Percentiles rank a stretch among this genome's conserved stretches.
Evolutionary conservation across 1,140 invertebrate species (phyloP).

Genomic region (Bombus polaris): DNA sequence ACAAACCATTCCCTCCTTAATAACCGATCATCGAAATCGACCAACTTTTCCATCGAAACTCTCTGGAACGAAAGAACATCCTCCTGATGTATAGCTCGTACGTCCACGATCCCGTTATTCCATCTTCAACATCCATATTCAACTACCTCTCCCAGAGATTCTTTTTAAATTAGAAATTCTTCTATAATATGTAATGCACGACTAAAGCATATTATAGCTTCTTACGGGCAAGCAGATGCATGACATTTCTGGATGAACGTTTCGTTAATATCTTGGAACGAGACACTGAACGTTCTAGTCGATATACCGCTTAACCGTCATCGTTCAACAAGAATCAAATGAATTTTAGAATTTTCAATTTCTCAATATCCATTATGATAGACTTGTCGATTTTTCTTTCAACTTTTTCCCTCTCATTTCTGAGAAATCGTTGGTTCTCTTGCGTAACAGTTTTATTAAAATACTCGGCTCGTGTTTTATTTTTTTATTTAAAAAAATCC

Average conservation of each 20-base stretch:
- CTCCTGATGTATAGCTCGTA: background rate
- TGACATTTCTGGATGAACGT: background rate
- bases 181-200: slow-evolving; percentile 38
- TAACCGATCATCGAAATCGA: slow-evolving; percentile 18
- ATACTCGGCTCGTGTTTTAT: background rate
- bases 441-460: background rate
- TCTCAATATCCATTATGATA: background rate
- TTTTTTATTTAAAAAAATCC: too few species aligned
- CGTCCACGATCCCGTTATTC: background rate
- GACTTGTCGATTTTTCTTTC: background rate
- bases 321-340: background rate
- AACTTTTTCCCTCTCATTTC: too few species aligned
- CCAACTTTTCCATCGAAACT: slow-evolving; percentile 47
- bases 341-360: background rate
- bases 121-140: background rate
- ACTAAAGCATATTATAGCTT: slow-evolving; percentile 42
- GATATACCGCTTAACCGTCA: too few species aligned
- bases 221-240: slow-evolving; percentile 30
- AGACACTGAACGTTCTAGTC: background rate
- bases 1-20: slow-evolving; percentile 32
- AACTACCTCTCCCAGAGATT: background rate
- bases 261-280: background rate
- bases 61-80: slow-evolving; percentile 21
- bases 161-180: slow-evolving; percentile 7
- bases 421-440: too few species aligned